phyloP scores from a whole-genome alignment of 2,797 vertebrate genomes.

The Thalassophryne amazonica region DNA sequence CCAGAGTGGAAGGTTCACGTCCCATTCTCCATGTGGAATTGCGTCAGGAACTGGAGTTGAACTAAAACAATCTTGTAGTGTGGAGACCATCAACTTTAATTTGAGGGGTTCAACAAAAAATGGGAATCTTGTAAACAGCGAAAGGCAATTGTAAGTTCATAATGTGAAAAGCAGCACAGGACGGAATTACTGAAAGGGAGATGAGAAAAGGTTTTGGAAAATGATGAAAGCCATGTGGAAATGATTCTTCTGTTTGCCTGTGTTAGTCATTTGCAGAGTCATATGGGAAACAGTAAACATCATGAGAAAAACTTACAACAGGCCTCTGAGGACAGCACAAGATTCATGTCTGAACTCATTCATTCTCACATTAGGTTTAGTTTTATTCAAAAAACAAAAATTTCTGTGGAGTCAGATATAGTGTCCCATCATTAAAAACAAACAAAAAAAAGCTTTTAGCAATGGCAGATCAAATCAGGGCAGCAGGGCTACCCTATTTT shows the following conservation, averaged over 20 bases:
- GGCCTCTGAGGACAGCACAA: conserved; percentile 17
- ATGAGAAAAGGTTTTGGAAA: background rate
- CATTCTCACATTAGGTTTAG: conserved; percentile 6
- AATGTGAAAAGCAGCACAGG: background rate
- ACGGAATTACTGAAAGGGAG: too few relatives aligned
- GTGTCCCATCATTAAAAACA: background rate
- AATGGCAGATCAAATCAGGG: background rate
- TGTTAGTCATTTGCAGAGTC: conserved; percentile 44
- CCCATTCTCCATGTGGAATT: too few relatives aligned
- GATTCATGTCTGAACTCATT: conserved; percentile 21
- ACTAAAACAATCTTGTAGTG: too few relatives aligned
- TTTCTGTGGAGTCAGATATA: background rate
- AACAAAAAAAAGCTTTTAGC: too few relatives aligned
- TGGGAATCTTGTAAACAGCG: background rate
- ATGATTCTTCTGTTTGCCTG: conserved; percentile 21
- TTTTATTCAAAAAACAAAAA: background rate
- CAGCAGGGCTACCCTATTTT: too few relatives aligned
- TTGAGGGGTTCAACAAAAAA: too few relatives aligned
- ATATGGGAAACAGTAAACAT: conserved; percentile 14
- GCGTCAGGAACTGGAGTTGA: too few relatives aligned
- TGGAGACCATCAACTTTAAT: too few relatives aligned
- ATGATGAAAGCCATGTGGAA: conserved; percentile 31
- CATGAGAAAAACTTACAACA: conserved; percentile 1
- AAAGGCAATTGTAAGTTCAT: conserved; percentile 1
- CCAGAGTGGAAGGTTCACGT: too few relatives aligned